Conservation (phyloP, 2,113 vertebrate genomes). For the Apus apus region DNA sequence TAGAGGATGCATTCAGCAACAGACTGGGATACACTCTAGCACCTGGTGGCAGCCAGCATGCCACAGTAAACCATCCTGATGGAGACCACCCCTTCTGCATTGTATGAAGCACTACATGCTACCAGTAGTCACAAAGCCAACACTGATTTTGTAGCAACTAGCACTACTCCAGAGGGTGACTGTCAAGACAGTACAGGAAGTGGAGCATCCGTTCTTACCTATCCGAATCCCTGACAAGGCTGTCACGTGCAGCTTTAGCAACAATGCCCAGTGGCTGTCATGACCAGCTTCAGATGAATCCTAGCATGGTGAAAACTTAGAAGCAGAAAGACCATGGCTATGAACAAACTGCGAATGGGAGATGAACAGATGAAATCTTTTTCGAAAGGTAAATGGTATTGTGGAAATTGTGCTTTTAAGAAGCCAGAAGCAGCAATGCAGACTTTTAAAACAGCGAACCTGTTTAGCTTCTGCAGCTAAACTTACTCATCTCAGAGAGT, state of each 20-base stretch:
- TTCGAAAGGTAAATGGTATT: neutral
- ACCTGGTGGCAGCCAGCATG: neutral
- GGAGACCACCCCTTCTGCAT: neutral
- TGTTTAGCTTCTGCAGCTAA: neutral
- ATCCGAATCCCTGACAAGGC: neutral
- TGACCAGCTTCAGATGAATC: neutral
- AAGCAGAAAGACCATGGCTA: neutral
- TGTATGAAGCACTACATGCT: fast-evolving
- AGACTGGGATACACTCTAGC: neutral
- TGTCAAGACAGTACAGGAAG: neutral
- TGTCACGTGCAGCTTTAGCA: neutral
- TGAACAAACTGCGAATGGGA: neutral
- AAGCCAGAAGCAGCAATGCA: neutral
- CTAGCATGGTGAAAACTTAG: neutral
- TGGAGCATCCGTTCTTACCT: neutral
- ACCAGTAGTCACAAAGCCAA: neutral
- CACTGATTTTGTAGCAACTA: neutral
- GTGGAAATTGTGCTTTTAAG: neutral
- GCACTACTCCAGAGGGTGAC: neutral
- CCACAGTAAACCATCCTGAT: neutral
- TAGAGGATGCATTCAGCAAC: neutral
- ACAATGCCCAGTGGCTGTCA: neutral
- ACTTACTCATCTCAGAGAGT: neutral
- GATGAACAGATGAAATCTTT: neutral
- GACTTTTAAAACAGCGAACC: neutral